Evolutionary conservation across 2,797 vertebrate genomes (phyloP).

Genomic region (Antennarius maculatus): DNA sequence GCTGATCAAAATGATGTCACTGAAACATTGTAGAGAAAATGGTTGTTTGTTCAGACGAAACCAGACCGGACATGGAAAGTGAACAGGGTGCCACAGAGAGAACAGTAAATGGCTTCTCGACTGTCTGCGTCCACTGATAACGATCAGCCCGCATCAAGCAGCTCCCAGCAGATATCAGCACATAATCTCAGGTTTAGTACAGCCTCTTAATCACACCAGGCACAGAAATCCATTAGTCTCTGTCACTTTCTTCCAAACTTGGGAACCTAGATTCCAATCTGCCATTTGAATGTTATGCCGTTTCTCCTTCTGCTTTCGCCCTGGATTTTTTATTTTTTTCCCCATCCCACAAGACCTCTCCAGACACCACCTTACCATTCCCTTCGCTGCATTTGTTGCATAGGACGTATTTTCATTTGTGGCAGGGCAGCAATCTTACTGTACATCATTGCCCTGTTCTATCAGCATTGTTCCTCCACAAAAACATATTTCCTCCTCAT

Average conservation of each 20-base stretch:
- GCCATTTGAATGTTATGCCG: conserved; percentile 78
- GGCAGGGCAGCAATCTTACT: conserved; percentile 43
- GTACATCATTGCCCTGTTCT: conserved; percentile 57
- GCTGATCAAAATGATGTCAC: conserved; percentile 1
- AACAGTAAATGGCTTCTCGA: conserved; percentile 61
- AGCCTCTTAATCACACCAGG: conserved; percentile 84
- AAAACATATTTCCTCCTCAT: conserved; percentile 44
- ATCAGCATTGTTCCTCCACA: conserved; percentile 51
- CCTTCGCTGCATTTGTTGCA: conserved; percentile 47
- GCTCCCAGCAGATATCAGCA: conserved; percentile 88
- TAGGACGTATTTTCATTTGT: conserved; percentile 53
- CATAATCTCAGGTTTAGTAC: conserved; percentile 86
- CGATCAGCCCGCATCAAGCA: conserved; percentile 79
- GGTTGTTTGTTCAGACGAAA: conserved; percentile 31
- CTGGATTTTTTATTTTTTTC: background rate
- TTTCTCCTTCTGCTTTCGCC: conserved; percentile 64
- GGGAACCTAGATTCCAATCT: conserved; percentile 82
- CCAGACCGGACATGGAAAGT: conserved; percentile 48
- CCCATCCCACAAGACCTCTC: conserved; percentile 51
- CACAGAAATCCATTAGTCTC: conserved; percentile 89
- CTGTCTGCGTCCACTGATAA: conserved; percentile 74
- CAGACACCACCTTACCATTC: conserved; percentile 43
- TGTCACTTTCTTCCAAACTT: conserved; percentile 82
- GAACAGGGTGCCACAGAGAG: conserved; percentile 42
- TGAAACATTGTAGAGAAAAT: conserved; percentile 18